Conservation (phyloP, 2,888 invertebrate genomes). For the Athalia rosae region DNA sequence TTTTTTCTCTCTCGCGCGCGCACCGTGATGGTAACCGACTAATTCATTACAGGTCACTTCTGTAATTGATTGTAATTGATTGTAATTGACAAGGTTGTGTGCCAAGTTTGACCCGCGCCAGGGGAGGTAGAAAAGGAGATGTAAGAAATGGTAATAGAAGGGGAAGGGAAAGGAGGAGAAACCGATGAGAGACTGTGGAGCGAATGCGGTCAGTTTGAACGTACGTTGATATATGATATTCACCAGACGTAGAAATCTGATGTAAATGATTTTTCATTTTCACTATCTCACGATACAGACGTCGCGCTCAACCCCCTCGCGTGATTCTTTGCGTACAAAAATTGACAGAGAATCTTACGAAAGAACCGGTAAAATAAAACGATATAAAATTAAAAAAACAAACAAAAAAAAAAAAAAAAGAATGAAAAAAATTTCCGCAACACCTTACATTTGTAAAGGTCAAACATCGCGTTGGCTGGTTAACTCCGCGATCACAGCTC, state of each 20-base stretch:
- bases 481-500: too few species aligned
- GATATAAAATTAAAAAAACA: not conserved
- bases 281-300: too few species aligned
- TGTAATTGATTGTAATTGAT: slow-evolving; percentile 32
- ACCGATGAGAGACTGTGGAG: not conserved
- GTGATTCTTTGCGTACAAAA: not conserved
- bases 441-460: too few species aligned
- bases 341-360: not conserved
- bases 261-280: not conserved
- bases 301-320: not conserved
- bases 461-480: too few species aligned
- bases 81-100: slow-evolving; percentile 31
- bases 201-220: not conserved
- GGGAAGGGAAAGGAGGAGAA: not conserved
- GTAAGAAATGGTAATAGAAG: not conserved
- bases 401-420: not conserved
- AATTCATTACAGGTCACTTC: slow-evolving; percentile 24
- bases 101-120: not conserved
- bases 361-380: not conserved
- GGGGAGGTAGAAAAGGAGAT: not conserved
- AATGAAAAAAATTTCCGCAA: not conserved
- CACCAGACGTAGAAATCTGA: not conserved
- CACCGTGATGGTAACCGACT: not conserved
- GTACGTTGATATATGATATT: not conserved
- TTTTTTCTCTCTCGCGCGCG: too few species aligned